Evolutionary conservation across 2,888 invertebrate genomes (phyloP), one percentile per base, ranked within the genome.

Genomic region (Mythimna vitellina): DNA sequence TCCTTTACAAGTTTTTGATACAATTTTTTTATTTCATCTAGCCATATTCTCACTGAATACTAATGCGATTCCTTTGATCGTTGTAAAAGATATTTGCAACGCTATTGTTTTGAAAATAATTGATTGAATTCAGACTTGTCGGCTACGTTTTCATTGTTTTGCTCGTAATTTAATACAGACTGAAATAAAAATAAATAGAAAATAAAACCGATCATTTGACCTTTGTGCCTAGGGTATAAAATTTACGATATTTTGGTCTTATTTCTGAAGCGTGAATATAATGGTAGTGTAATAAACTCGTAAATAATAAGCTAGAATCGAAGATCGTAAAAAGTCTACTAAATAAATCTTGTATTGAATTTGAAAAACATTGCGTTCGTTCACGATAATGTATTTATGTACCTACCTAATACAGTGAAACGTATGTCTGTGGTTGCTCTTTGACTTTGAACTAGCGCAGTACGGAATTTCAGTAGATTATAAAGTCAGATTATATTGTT

Each of bases 221-320:
- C 69, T 78, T 49, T 32, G 64, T 57, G 56, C 25, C 17, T n/a
- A 46, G n/a, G 29, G 20, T 29, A 76, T 80, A 70, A 80, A 75
- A 38, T 83, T 76, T 83, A 80, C 68, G 70, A 76, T 57, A 65
- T 68, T 61, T 51, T 32, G 17, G 5, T 70, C 20, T 63, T 70
- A 67, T 72, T 76, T 70, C 42, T 69, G 57, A 54, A 49, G 73
- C 54, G 63, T 65, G 63, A 73, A 67, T 64, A 76, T 73, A 73
- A 83, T 72, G 42, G 22, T n/a, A 57, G 56, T 29, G 68, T 54
- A 57, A 51, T 73, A 70, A 65, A 70, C 56, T 65, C 68, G 73
- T 76, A 69, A 76, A 83, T 80, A 76, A 73, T 81, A 76, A 76
- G 56, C 54, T 20, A 35, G 29, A 46, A 82, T 70, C 64, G 61